Base-by-base conservation (phyloP, 2,888 invertebrate genomes). In the Drosophila parthenogenetica region DNA sequence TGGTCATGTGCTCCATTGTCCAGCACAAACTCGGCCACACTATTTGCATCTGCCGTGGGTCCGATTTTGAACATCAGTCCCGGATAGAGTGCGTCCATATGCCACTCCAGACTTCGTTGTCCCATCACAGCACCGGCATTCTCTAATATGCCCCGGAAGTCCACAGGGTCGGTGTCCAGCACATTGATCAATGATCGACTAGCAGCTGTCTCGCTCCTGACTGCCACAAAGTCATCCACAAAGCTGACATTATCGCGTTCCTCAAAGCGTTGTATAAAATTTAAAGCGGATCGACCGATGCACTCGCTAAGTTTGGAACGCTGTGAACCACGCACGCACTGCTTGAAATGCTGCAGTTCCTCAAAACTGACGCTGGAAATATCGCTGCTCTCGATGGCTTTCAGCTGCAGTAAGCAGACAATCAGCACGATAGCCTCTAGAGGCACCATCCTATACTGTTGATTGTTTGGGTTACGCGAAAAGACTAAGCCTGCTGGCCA, bases 1-100 rank as follows among this genome's bases (percentile, higher is more conserved):
- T 94, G 91, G 76, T 94, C 93, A 2, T 77, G 83, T 3, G 71
- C 55, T 5, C 77, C 73, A 0, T 94, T 94, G 82, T 96, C 96
- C 90, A 97, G 92, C 0, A 94, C 94, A 83, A 97, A 97, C 85
- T 97, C 96, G 37, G 97, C 93, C 32, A 95, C 92, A 49, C 96
- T 96, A 73, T 95, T 95, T 0, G 95, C 94, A 74, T 93, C 93
- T 1, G 95, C 92, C 40, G 95, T 95, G 40, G 97, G 96, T 2
- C 96, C 95, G 50, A 97, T 94, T 71, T 94, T 94, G 93, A 97
- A 94, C 62, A 94, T 93, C 11, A 97, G 91, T 0, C 97, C 97
- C 0, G 97, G 97, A 90, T 96, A 96, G 1, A 97, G 70, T 5
- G 92, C 93, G 63, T 95, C 94, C 91, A 97, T 93, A 70, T 96